Conservation (phyloP, 1,140 invertebrate species). For the Nephila pilipes region DNA sequence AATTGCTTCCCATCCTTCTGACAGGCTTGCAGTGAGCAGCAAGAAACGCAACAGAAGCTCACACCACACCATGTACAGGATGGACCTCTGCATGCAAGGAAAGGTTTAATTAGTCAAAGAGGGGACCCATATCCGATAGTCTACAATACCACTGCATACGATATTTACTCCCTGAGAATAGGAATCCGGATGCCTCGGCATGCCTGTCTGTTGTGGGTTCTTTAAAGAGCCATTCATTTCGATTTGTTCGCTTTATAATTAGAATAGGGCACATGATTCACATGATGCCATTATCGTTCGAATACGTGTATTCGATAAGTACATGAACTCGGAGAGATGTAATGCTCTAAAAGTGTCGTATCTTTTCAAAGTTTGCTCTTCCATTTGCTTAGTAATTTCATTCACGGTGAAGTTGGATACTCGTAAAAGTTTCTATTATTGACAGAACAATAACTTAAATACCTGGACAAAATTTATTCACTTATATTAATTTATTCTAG, state of each 20-base stretch:
- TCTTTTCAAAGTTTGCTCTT: too few relatives aligned
- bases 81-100: constrained; percentile 11
- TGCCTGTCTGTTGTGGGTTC: neutral
- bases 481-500: too few relatives aligned
- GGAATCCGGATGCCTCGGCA: neutral
- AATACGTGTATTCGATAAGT: neutral
- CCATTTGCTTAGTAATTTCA: too few relatives aligned
- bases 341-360: too few relatives aligned
- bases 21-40: neutral
- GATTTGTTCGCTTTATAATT: neutral
- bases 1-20: constrained; percentile 30
- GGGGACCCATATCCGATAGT: neutral
- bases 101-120: constrained; percentile 9
- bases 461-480: too few relatives aligned
- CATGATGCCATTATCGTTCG: neutral
- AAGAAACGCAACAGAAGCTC: constrained; percentile 26
- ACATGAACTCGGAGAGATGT: too few relatives aligned
- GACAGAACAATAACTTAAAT: too few relatives aligned
- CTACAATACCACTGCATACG: neutral
- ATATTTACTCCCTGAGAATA: neutral
- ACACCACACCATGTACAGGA: constrained; percentile 44
- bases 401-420: too few relatives aligned
- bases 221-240: constrained; percentile 2
- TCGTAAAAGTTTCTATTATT: too few relatives aligned
- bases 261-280: neutral